Evolutionary conservation across 2,888 invertebrate species (phyloP), one percentile per base, ranked within the genome.

Genomic region (Caenorhabditis wallacei): DNA sequence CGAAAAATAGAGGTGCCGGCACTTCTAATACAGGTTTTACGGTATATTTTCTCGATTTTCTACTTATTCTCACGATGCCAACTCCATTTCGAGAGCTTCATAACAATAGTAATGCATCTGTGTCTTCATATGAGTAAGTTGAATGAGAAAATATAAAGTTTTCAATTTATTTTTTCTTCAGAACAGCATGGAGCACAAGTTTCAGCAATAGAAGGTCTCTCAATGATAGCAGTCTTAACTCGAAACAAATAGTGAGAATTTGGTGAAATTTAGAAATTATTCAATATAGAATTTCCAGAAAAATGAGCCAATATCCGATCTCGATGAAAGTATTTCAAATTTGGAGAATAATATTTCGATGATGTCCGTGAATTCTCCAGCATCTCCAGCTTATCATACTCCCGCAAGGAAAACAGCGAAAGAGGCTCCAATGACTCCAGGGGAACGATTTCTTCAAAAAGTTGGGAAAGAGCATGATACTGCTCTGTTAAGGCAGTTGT

Each of bases 331-430:
- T 26, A 57, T 82, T 20, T 79, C 79, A 5, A 63, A 30, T 22
- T 40, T 82, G 20, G 82, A 82, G n/a, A 79, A 78, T 26, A 64
- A 82, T 24, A 79, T 82, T 4, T 82, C 82, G 40, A 82, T 82
- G 79, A 35, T 82, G 69, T 82, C 82, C 0, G 79, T 82, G 2
- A 66, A 61, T 37, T 82, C 82, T 16, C 70, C 79, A 1, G 54
- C 24, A 1, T 61, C 69, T 16, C 63, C 80, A 24, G 43, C 46
- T 1, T 26, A 37, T 13, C 30, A 30, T 43, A 61, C 72, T 10
- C 71, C 70, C 0, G 64, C 71, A 1, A 61, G 61, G 26, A 74
- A 71, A 10, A 1, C 48, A 1, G 20, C 5, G 8, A 64, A 20
- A 53, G 20, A 54, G 24, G 40, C 20, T 46, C 69, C 53, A 26